Percentiles rank a stretch among this genome's conserved stretches.
These are phyloP conservation scores for Oscheius sp. DNA, from an alignment of 2,888 invertebrate species.

Conservation along the genomic window DNA sequence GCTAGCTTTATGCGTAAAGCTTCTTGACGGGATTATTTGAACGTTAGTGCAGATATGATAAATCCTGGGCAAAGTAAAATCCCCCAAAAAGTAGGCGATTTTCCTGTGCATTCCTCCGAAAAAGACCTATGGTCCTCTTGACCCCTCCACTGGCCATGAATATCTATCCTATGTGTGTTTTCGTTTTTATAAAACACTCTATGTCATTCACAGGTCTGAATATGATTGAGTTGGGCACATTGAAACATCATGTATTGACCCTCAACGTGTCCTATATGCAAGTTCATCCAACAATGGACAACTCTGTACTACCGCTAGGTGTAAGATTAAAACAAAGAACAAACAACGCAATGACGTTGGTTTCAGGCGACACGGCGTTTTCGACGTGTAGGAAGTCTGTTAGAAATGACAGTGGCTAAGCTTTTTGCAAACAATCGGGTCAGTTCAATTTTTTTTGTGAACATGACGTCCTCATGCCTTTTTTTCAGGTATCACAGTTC, in stretches of 20 bases:
- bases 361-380: slow-evolving; percentile 69
- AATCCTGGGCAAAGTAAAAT: no score
- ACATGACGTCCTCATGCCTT: background rate
- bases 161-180: no score
- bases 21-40: no score
- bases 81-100: no score
- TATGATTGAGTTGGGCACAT: slow-evolving; percentile 71
- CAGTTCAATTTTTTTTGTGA: background rate
- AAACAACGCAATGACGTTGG: slow-evolving; percentile 1
- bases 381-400: slow-evolving; percentile 64
- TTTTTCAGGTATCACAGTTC: slow-evolving; percentile 67
- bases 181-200: background rate
- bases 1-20: no score
- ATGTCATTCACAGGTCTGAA: slow-evolving; percentile 61
- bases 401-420: slow-evolving; percentile 73
- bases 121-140: no score
- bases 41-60: no score
- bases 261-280: slow-evolving; percentile 73
- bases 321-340: slow-evolving; percentile 44
- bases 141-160: no score
- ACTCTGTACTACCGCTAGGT: slow-evolving; percentile 67
- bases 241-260: slow-evolving; percentile 70
- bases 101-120: no score
- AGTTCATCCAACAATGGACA: slow-evolving; percentile 72
- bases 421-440: slow-evolving; percentile 66